phyloP scores from a whole-genome alignment of 1,140 invertebrate genomes.

The Macrosteles quadrilineatus region DNA sequence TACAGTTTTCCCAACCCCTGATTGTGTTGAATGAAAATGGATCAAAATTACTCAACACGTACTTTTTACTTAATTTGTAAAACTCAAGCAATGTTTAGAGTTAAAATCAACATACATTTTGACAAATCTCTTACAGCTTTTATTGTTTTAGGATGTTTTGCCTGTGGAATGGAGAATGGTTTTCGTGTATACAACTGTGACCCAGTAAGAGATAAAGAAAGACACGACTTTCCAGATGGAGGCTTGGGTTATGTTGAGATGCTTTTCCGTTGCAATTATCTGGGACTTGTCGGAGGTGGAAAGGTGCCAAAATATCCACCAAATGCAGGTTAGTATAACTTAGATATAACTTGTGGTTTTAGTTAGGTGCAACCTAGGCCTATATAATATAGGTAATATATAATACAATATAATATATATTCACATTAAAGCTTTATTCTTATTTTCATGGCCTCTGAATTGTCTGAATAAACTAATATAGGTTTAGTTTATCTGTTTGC shows the following conservation, averaged over 20 bases:
- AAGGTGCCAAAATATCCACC: slow-evolving; percentile 87
- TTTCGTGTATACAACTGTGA: slow-evolving; percentile 98
- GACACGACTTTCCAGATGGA: slow-evolving; percentile 87
- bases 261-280: slow-evolving; percentile 96
- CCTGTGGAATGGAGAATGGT: slow-evolving; percentile 94
- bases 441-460: too few species aligned
- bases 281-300: slow-evolving; percentile 94
- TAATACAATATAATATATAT: too few species aligned
- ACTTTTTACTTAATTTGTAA: not conserved
- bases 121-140: not conserved
- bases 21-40: not conserved
- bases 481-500: too few species aligned
- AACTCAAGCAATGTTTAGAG: too few species aligned
- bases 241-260: slow-evolving; percentile 95
- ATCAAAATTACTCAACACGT: not conserved
- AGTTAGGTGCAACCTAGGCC: too few species aligned
- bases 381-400: too few species aligned
- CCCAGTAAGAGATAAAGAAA: slow-evolving; percentile 94
- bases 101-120: not conserved
- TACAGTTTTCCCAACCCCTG: too few species aligned
- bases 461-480: too few species aligned
- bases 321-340: too few species aligned
- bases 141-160: slow-evolving; percentile 86
- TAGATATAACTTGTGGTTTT: too few species aligned
- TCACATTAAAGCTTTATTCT: too few species aligned